Evolutionary conservation across 2,888 invertebrate species (phyloP), one percentile per base, ranked within the genome.

Genomic region (Chironomus riparius): DNA sequence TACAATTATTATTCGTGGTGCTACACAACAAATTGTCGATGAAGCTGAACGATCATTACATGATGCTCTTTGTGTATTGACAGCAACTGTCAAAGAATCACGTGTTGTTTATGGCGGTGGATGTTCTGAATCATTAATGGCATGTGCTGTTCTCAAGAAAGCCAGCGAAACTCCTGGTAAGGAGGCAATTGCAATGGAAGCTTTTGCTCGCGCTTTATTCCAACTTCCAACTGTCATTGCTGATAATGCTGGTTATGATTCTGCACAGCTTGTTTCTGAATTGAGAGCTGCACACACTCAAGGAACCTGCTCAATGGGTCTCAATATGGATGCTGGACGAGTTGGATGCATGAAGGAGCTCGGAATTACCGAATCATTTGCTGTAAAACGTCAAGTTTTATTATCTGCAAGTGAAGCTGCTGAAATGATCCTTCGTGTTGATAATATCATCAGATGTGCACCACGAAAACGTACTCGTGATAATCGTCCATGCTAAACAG

Each of bases 221-320:
- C 89, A 95, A 80, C 86, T 99, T 79, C 99, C 99, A 0, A 94
- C 94, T 22, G 94, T 94, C 76, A 98, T 99, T 78, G 97, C 98
- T 50, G 99, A 99, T 84, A 99, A 99, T 85, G 99, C 95, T 77
- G 99, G 99, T 77, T 97, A 94, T 83, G 99, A 99, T 86, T 97
- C 97, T 68, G 95, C 98, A 0, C 95, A 98, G 80, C 87, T 98
- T 78, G 87, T 99, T 76, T 92, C 96, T n/a, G 90, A 95, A 80
- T 87, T 99, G 77, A 87, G 97, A 78, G 98, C 99, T 7, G 89
- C 90, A 7, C 98, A 99, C 83, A 92, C 93, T 56, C 89, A 91
- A 80, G 94, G 94, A 72, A 84, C 83, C 78, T 91, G 92, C 2
- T 87, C 87, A 6, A 76, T 78, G 71, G 84, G 83, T n/a, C 79